phyloP scores from a whole-genome alignment of 64 coral and sea anemone genomes.

The Actinia equina region DNA sequence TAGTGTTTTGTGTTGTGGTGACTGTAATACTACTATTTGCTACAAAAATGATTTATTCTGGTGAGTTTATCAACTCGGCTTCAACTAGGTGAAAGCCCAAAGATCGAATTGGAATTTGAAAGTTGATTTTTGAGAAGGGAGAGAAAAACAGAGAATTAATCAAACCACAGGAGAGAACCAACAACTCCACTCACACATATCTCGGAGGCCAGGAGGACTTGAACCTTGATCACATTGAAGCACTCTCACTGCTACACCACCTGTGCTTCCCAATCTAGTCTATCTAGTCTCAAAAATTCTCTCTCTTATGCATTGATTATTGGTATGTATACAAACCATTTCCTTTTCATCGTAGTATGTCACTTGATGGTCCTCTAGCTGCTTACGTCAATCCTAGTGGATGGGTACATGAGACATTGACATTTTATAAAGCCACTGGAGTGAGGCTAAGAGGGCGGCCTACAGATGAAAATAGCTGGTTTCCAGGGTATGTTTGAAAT shows the following conservation, averaged over 20 bases:
- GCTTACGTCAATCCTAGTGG: slow-evolving; percentile 96
- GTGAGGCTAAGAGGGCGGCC: slow-evolving; percentile 70
- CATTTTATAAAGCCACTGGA: slow-evolving; percentile 87
- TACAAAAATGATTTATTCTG: slow-evolving; percentile 94
- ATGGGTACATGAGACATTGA: slow-evolving; percentile 85
- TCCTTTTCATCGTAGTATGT: slow-evolving; percentile 60
- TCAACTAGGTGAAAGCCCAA: too few relatives aligned
- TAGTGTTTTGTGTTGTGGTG: slow-evolving; percentile 82
- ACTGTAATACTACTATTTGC: slow-evolving; percentile 78
- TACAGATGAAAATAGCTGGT: slow-evolving; percentile 94
- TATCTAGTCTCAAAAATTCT: background rate
- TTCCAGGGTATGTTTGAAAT: slow-evolving; percentile 81
- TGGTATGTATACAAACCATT: background rate
- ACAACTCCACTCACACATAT: too few relatives aligned
- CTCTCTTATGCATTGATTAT: background rate
- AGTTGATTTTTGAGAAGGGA: too few relatives aligned
- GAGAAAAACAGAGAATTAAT: too few relatives aligned
- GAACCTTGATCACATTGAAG: too few relatives aligned
- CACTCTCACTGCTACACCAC: too few relatives aligned
- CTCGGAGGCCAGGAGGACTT: too few relatives aligned
- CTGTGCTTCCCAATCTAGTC: too few relatives aligned
- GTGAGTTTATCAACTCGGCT: slow-evolving; percentile 15
- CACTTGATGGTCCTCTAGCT: slow-evolving; percentile 80
- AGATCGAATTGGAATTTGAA: too few relatives aligned
- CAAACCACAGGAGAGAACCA: too few relatives aligned